Evolutionary conservation across 2,797 vertebrate species (phyloP), one percentile per base, ranked within the genome.

Genomic region (Hydrocynus forskahlii): DNA sequence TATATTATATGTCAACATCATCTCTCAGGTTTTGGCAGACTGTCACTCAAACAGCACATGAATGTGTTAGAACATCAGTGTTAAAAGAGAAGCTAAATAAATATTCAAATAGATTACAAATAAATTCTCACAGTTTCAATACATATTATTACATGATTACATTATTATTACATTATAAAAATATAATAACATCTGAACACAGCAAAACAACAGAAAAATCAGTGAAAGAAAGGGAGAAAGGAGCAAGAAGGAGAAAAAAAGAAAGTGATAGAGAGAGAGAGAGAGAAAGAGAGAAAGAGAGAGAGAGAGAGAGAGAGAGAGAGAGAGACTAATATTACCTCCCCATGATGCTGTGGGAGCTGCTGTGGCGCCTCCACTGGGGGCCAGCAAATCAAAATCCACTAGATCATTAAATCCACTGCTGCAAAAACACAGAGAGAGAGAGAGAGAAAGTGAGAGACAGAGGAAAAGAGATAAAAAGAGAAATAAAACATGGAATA

Each of bases 271-370:
- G 2, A 60, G 59, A 25, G 13, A 5, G 3, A 5, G 16, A 12
- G 2, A 63, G 25, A 29, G 57, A 12, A 5, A 7, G 43, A 64
- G 45, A 25, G 12, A 29, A 3, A 63, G 1, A 29, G 25, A 29
- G 13, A 16, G 13, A 16, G 7, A 63, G 12, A 13, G 23, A 63
- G 3, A 63, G 57, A 60, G n/a, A 63, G 13, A 29, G 25, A 63
- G 12, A 35, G 12, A 16, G 29, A 19, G 0, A 0, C 35, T n/a
- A 1, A 55, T 10, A 10, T 68, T 38, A 99, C 98, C 97, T 96
- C 97, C 98, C 98, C 98, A 99, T 89, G 94, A 95, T 55, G 96
- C 94, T 5, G 86, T 93, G 4, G 96, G 75, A 12, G 94, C 82
- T 0, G 91, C 89, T 21, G 94, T 87, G 7, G 93, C 89, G 0